phyloP scores from a whole-genome alignment of 2,888 invertebrate species.

The Stenurella melanura region DNA sequence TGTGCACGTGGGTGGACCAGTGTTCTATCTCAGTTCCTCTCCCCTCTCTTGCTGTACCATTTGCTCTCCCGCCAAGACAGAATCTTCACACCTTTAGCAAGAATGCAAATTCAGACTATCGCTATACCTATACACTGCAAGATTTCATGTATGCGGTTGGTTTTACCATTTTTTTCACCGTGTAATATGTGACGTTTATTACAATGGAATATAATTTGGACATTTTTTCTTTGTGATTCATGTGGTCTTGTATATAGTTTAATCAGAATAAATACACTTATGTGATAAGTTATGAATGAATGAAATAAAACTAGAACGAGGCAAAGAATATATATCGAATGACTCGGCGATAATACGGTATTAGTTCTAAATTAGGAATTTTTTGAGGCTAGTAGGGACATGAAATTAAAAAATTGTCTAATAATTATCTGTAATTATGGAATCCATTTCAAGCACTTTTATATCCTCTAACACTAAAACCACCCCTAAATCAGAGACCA shows the following conservation, averaged over 20 bases:
- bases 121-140: background rate
- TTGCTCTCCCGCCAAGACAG: conserved; percentile 53
- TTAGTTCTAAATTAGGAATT: too few relatives aligned
- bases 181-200: conserved; percentile 1
- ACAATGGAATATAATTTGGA: background rate
- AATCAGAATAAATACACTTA: background rate
- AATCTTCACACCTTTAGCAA: conserved; percentile 68
- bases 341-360: too few relatives aligned
- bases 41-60: conserved; percentile 49
- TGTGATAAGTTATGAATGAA: too few relatives aligned
- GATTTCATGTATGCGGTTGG: conserved; percentile 12
- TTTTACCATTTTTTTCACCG: background rate
- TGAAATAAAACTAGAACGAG: too few relatives aligned
- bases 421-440: too few relatives aligned
- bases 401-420: too few relatives aligned
- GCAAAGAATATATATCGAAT: too few relatives aligned
- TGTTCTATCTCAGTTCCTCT: conserved; percentile 64
- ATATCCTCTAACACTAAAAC: too few relatives aligned
- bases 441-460: too few relatives aligned
- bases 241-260: background rate
- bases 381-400: too few relatives aligned
- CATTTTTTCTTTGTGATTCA: conserved; percentile 2
- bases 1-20: conserved; percentile 73
- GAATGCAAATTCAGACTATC: conserved; percentile 56
- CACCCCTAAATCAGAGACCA: too few relatives aligned